These are phyloP conservation scores for Brachystomella parvula DNA, from an alignment of 1,140 invertebrate species.

Conservation along the genomic window DNA sequence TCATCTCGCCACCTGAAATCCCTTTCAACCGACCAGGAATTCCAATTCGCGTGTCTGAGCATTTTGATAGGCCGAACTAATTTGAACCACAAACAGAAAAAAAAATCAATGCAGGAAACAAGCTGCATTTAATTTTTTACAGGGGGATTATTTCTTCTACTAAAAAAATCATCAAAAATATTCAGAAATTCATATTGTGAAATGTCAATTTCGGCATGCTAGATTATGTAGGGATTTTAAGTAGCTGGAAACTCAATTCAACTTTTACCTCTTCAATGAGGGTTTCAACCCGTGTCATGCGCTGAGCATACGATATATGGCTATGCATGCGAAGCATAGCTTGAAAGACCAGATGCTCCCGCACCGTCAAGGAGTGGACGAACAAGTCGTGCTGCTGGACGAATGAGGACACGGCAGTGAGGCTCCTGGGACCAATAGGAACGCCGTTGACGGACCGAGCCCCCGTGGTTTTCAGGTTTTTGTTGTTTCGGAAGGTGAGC, in stretches of 20 bases:
- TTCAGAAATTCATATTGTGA: too few relatives aligned
- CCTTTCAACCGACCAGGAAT: constrained; percentile 76
- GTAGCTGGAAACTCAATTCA: constrained; percentile 11
- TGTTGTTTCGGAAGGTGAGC: constrained; percentile 48
- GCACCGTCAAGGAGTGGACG: constrained; percentile 80
- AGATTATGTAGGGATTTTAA: background rate
- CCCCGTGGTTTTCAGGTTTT: constrained; percentile 22
- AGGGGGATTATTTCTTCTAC: too few relatives aligned
- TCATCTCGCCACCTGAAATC: constrained; percentile 91
- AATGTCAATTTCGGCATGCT: too few relatives aligned
- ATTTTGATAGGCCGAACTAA: constrained; percentile 74
- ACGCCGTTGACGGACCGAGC: constrained; percentile 51
- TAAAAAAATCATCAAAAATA: too few relatives aligned
- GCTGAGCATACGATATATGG: constrained; percentile 61
- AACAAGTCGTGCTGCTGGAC: constrained; percentile 96
- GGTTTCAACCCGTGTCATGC: constrained; percentile 76
- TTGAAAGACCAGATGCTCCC: constrained; percentile 72
- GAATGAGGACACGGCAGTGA: constrained; percentile 77
- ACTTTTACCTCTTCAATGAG: constrained; percentile 75
- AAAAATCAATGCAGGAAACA: background rate
- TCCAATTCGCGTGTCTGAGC: constrained; percentile 78
- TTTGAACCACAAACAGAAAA: too few relatives aligned
- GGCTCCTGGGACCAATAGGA: constrained; percentile 52
- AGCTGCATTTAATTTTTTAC: too few relatives aligned
- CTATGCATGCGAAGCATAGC: constrained; percentile 86